Conservation (phyloP, 1,140 invertebrate species). For the Drosophila hydei region DNA sequence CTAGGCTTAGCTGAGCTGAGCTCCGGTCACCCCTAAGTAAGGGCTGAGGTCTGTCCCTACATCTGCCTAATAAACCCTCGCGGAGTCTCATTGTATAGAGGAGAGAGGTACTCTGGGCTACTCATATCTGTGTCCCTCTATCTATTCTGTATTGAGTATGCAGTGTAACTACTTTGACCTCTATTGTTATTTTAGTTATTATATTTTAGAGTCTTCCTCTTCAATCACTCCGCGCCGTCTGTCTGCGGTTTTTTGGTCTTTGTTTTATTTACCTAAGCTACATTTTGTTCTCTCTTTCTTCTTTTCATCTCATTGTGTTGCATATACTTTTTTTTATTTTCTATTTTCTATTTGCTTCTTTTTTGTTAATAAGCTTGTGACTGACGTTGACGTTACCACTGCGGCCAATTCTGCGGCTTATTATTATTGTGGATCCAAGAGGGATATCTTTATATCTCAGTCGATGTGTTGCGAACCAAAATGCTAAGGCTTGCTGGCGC, state of each 20-base stretch:
- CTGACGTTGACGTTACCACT: constrained; percentile 24
- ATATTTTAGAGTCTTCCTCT: constrained; percentile 33
- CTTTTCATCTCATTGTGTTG: constrained; percentile 18
- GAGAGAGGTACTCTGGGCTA: not conserved
- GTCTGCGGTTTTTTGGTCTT: constrained; percentile 3
- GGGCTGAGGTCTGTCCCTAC: constrained; percentile 38
- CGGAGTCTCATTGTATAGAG: not conserved
- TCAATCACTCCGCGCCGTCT: not conserved
- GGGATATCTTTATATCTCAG: not conserved
- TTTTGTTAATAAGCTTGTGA: constrained; percentile 17
- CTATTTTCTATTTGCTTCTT: not conserved
- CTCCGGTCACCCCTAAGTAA: constrained; percentile 59
- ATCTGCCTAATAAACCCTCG: constrained; percentile 41
- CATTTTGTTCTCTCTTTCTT: constrained; percentile 32
- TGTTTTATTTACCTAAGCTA: constrained; percentile 61
- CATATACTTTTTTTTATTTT: constrained; percentile 1
- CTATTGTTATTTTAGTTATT: constrained; percentile 58
- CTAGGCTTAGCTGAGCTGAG: constrained; percentile 3
- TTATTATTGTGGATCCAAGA: not conserved
- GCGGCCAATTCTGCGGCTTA: constrained; percentile 25
- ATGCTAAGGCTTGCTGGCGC: too few relatives aligned
- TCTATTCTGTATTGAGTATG: constrained; percentile 1
- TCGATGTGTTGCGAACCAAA: not conserved
- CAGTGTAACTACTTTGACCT: constrained; percentile 78
- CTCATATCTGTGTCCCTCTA: constrained; percentile 16